Percentiles rank a stretch among this genome's conserved stretches.
Evolutionary conservation across 1,140 invertebrate genomes (phyloP).

Genomic region (Ridgeia piscesae): DNA sequence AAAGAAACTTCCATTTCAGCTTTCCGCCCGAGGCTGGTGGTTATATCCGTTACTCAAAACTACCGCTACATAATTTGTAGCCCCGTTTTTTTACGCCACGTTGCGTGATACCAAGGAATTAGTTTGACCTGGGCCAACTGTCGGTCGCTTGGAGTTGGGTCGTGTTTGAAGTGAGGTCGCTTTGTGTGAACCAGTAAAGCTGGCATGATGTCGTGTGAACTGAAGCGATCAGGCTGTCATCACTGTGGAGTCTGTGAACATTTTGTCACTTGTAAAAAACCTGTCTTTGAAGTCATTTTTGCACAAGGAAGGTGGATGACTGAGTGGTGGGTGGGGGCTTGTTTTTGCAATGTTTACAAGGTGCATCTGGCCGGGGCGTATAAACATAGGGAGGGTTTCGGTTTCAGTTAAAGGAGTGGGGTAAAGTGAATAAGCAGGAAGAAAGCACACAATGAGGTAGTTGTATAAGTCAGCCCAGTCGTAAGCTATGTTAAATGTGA

Average conservation of each 20-base stretch:
- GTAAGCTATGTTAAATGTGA: no score
- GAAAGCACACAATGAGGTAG: no score
- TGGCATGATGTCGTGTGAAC: neutral
- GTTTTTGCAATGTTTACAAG: neutral
- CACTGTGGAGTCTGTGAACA: neutral
- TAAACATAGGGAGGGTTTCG: neutral
- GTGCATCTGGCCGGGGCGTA: neutral
- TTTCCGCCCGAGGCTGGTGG: neutral
- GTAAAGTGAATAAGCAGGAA: neutral
- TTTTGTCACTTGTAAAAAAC: neutral
- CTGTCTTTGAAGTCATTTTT: neutral
- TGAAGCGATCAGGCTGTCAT: neutral
- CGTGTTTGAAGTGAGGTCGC: neutral
- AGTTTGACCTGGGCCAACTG: neutral
- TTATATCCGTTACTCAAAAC: neutral
- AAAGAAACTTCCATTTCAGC: neutral
- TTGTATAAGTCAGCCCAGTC: no score
- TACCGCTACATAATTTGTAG: neutral
- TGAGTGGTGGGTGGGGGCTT: no score
- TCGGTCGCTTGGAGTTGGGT: neutral
- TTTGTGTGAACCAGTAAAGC: neutral
- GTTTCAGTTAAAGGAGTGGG: neutral
- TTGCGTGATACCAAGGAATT: neutral
- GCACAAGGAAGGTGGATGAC: neutral
- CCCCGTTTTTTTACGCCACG: neutral